Base-by-base conservation (phyloP, 2,113 vertebrate genomes). In the Smithornis capensis region DNA sequence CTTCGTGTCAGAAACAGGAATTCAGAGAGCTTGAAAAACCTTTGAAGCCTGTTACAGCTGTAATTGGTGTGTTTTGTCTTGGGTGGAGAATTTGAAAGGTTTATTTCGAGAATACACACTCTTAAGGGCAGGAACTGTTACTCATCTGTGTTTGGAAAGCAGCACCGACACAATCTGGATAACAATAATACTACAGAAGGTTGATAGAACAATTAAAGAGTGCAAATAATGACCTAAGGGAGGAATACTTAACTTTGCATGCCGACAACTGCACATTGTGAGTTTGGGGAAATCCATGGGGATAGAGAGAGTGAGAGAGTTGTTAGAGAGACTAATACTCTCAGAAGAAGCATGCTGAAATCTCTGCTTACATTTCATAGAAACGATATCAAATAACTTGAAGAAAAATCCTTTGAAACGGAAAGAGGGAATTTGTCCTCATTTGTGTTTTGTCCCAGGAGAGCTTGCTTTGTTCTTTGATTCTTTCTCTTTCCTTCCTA, bases 51-150 rank as follows among this genome's bases (percentile, higher is more conserved):
- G 7, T 85, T 95, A 57, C 45, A 73, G 85, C 53, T 92, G 82
- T 90, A 96, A 86, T 92, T 96, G 94, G 79, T 93, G 71, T 90
- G 71, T 92, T 94, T 95, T 94, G 84, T 94, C 79, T 57, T 94
- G 94, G 90, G 94, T 97, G 94, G 95, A 83, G 90, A 92, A 77
- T 93, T 80, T 73, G 79, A 90, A 94, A 88, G 64, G 63, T 92
- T 94, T 97, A 90, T 96, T 96, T 97, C 21, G 0, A 94, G 90
- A 90, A 65, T 86, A 76, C 82, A 80, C 79, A 69, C 88, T 94
- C 86, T 95, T 92, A 97, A 88, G 94, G 75, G 86, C 96, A 96
- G 95, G 96, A 97, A 97, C 92, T 95, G 94, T 97, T 97, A 97
- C 94, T 97, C 96, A 96, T 96, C 85, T 87, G 67, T 90, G 85